These are phyloP conservation scores for Megalonaias nervosa DNA, from an alignment of 1,140 invertebrate genomes.

Conservation along the genomic window DNA sequence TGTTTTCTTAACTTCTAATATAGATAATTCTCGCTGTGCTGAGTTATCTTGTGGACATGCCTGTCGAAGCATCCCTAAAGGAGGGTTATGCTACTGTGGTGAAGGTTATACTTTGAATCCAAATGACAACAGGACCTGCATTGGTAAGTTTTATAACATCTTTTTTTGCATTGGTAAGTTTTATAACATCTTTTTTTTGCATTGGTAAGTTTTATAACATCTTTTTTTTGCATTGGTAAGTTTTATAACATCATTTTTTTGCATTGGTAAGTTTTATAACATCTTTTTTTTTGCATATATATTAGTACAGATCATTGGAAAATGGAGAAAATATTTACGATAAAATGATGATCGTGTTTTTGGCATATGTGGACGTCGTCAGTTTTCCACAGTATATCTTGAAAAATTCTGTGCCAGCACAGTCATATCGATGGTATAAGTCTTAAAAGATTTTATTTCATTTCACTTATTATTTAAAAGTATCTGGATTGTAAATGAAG, in stretches of 20 bases:
- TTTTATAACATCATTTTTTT: constrained; percentile 65
- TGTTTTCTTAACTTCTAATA: not conserved
- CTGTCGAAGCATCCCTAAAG: constrained; percentile 89
- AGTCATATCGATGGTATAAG: no score
- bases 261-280: constrained; percentile 77
- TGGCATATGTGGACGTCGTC: constrained; percentile 6
- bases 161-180: constrained; percentile 77
- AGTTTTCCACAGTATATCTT: not conserved
- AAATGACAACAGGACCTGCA: constrained; percentile 88
- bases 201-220: constrained; percentile 74
- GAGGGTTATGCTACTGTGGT: constrained; percentile 90
- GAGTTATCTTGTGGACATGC: constrained; percentile 89
- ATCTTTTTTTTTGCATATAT: not conserved
- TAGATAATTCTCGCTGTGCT: constrained; percentile 74
- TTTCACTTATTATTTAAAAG: no score
- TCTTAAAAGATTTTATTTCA: no score
- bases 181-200: constrained; percentile 72
- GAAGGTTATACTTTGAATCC: constrained; percentile 79
- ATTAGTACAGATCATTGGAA: no score
- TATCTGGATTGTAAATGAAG: no score
- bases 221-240: constrained; percentile 79
- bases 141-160: constrained; percentile 73
- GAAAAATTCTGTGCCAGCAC: not conserved
- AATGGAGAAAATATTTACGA: no score
- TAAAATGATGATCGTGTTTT: no score